Percentiles rank a stretch among this genome's conserved stretches.
Evolutionary conservation across 2,113 vertebrate genomes (phyloP).

Genomic region (Rhinichthys klamathensis): DNA sequence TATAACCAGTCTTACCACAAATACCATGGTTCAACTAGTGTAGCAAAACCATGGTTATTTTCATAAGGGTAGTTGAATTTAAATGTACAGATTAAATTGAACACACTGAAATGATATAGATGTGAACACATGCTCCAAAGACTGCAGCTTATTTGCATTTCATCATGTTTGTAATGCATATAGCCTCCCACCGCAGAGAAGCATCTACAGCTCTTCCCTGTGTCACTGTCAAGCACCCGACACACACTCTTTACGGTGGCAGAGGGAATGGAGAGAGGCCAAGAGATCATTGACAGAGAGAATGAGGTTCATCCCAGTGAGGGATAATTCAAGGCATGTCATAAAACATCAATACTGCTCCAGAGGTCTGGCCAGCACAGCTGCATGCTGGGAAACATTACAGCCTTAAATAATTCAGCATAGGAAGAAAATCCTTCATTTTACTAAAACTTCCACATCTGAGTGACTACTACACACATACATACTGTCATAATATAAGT

Average conservation of each 20-base stretch:
- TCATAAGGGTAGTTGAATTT: no score
- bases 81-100: no score
- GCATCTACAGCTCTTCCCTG: conserved; percentile 50
- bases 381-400: conserved; percentile 60
- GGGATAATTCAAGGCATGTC: conserved; percentile 65
- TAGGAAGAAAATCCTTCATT: neutral
- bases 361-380: conserved; percentile 49
- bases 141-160: conserved; percentile 51
- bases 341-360: conserved; percentile 67
- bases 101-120: neutral
- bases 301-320: conserved; percentile 43
- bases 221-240: conserved; percentile 48
- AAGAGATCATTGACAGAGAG: conserved; percentile 5
- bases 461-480: conserved; percentile 12
- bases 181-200: neutral
- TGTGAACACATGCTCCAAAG: conserved; percentile 3
- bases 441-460: neutral
- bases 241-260: neutral
- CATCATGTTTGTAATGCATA: conserved; percentile 70
- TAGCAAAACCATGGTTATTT: no score
- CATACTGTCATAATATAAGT: neutral
- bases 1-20: no score
- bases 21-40: no score
- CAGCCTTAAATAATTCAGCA: conserved; percentile 63
- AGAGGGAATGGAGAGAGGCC: neutral